Conservation (phyloP, 64 coral and sea anemone genomes). For the Astreopora myriophthalma region DNA sequence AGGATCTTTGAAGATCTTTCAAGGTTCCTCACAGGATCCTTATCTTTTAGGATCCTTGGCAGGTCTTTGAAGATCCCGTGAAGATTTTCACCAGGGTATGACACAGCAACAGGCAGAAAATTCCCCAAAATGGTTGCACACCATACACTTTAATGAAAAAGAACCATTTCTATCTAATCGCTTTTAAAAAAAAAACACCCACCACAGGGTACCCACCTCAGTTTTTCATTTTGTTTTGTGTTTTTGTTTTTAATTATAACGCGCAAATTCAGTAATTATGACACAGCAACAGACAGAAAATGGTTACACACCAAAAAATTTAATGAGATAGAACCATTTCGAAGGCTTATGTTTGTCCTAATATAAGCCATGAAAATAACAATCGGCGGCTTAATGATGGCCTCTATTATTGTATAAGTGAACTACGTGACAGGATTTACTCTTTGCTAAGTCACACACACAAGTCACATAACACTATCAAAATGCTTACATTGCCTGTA, state of each 20-base stretch:
- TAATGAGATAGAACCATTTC: neutral
- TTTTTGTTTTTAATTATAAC: neutral
- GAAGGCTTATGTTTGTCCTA: neutral
- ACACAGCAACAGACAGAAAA: slow-evolving; percentile 12
- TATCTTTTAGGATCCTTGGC: neutral
- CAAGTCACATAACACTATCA: neutral
- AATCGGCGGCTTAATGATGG: neutral
- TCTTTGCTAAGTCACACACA: neutral
- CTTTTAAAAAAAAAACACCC: too few relatives aligned
- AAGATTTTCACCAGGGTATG: neutral
- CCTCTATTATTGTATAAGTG: neutral
- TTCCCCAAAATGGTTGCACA: too few relatives aligned
- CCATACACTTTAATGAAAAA: too few relatives aligned
- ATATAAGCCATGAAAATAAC: neutral
- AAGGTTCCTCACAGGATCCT: neutral
- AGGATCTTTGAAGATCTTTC: neutral
- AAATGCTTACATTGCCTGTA: neutral
- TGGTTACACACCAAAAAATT: neutral
- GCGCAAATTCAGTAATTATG: neutral
- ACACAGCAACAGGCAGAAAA: too few relatives aligned
- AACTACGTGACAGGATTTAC: neutral
- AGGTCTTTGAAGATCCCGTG: neutral
- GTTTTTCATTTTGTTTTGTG: too few relatives aligned
- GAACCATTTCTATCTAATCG: too few relatives aligned
- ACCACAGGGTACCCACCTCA: neutral